A percentile compares a stretch with the other conserved stretches of the same genome.
phyloP scores from a whole-genome alignment of 2,113 vertebrate species.

The Zosterops japonicus region DNA sequence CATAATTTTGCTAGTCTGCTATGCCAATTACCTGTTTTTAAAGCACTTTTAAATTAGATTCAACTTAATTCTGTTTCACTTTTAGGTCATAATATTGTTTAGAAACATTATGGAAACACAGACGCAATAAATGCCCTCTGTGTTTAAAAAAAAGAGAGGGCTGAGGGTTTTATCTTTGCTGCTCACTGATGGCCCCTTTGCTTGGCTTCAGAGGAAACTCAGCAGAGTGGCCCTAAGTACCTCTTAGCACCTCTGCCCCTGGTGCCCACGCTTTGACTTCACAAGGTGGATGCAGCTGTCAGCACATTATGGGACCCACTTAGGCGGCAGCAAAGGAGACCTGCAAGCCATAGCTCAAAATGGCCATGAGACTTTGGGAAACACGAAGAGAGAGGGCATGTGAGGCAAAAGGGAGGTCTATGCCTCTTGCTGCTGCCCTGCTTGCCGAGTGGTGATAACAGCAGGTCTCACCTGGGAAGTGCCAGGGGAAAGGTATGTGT shows the following conservation, averaged over 20 bases:
- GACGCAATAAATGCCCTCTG: background rate
- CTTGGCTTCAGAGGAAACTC: background rate
- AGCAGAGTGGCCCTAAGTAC: fast-evolving
- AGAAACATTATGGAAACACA: slow-evolving; percentile 10
- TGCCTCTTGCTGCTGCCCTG: background rate
- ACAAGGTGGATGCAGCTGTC: background rate
- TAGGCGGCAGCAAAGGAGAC: background rate
- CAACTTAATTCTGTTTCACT: slow-evolving; percentile 33
- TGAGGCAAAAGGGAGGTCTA: background rate
- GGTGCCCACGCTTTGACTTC: fast-evolving
- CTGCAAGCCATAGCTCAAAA: background rate
- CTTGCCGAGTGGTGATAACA: fast-evolving
- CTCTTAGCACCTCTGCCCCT: background rate
- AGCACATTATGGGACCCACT: background rate
- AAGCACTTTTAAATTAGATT: slow-evolving; percentile 56
- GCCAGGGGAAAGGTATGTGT: background rate
- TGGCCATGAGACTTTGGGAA: background rate
- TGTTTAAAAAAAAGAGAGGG: background rate
- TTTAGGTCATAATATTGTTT: slow-evolving; percentile 29
- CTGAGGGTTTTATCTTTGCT: background rate
- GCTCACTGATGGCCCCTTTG: fast-evolving
- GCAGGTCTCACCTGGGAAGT: background rate
- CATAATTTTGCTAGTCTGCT: background rate
- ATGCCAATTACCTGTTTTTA: slow-evolving; percentile 40
- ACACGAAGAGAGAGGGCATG: fast-evolving